Percentiles rank a stretch among this genome's conserved stretches.
Evolutionary conservation across 2,888 invertebrate species (phyloP).

Genomic region (Drosophila eohydei): DNA sequence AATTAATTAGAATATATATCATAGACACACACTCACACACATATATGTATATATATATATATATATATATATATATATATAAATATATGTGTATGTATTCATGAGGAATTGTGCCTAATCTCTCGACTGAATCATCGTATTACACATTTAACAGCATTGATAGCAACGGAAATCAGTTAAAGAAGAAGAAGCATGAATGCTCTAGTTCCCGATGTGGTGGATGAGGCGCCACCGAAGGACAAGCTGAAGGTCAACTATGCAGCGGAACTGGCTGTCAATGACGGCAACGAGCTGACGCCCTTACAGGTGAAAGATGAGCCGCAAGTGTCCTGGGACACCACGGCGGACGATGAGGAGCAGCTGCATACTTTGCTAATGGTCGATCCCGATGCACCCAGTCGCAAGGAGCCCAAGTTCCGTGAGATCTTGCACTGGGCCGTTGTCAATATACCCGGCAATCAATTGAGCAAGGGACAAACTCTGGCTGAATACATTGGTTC

Average conservation of each 20-base stretch:
- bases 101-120: conserved; percentile 42
- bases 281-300: conserved; percentile 91
- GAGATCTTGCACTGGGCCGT: conserved; percentile 97
- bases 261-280: conserved; percentile 84
- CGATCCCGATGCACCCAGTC: conserved; percentile 95
- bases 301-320: conserved; percentile 86
- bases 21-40: background rate
- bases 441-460: conserved; percentile 92
- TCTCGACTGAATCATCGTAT: conserved; percentile 29
- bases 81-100: conserved; percentile 3
- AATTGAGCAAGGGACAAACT: conserved; percentile 89
- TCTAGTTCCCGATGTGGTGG: conserved; percentile 78
- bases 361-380: conserved; percentile 82
- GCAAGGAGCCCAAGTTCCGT: conserved; percentile 90
- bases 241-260: conserved; percentile 66
- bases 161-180: conserved; percentile 39
- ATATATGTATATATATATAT: background rate
- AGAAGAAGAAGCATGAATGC: conserved; percentile 49
- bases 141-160: conserved; percentile 43
- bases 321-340: conserved; percentile 64
- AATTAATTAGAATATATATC: conserved; percentile 56
- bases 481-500: conserved; percentile 93
- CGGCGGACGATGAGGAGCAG: conserved; percentile 44
- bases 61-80: too few species aligned
- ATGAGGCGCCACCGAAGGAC: conserved; percentile 56